Conservation (phyloP, 2,113 vertebrate genomes). For the Chaetorhynchus papuensis region DNA sequence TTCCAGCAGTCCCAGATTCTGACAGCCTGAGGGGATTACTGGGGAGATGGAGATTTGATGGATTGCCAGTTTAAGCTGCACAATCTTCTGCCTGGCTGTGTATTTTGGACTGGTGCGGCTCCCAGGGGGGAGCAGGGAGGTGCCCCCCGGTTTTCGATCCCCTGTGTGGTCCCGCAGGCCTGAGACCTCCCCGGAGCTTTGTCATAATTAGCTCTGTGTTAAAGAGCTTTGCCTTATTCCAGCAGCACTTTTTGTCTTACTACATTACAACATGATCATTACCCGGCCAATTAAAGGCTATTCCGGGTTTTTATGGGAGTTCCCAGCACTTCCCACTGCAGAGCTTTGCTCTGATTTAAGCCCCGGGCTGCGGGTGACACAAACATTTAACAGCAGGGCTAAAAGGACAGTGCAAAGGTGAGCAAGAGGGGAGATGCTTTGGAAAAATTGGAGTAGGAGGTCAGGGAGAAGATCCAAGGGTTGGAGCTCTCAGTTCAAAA, state of each 20-base stretch:
- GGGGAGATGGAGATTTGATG: background rate
- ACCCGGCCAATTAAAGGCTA: background rate
- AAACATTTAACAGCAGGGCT: background rate
- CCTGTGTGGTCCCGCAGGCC: background rate
- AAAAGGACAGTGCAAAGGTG: background rate
- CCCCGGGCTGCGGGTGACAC: background rate
- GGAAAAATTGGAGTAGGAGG: background rate
- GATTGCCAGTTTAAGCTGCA: background rate
- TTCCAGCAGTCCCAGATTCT: no score
- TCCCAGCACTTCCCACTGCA: background rate
- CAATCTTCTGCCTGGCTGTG: background rate
- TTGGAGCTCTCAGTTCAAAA: background rate
- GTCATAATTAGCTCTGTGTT: background rate
- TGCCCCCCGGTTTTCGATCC: fast-evolving
- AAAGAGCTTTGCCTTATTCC: background rate
- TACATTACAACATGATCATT: fast-evolving
- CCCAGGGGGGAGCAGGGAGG: background rate
- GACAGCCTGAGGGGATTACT: background rate
- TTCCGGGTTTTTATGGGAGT: background rate
- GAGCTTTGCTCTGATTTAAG: background rate
- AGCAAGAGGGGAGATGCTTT: background rate
- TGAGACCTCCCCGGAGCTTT: background rate
- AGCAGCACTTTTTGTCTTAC: background rate
- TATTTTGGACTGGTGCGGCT: background rate
- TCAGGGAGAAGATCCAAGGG: background rate